These are phyloP conservation scores for Diploptera punctata DNA, from an alignment of 2,888 invertebrate genomes.

Conservation along the genomic window DNA sequence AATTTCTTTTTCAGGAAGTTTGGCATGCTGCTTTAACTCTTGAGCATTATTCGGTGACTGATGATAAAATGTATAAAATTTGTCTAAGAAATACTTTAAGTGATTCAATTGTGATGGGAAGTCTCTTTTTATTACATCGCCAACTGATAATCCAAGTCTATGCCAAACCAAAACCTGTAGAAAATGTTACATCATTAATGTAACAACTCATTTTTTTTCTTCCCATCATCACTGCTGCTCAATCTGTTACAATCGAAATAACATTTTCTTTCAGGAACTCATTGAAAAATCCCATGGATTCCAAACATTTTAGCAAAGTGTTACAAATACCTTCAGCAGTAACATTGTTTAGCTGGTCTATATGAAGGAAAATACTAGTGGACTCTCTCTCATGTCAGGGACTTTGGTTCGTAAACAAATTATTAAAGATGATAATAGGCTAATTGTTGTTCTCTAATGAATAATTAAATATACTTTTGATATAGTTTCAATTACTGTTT, in stretches of 20 bases:
- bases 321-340: neutral
- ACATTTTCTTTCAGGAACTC: slow-evolving; percentile 28
- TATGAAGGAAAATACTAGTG: neutral
- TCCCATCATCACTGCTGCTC: slow-evolving; percentile 28
- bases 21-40: slow-evolving; percentile 33
- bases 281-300: neutral
- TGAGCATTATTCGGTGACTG: slow-evolving; percentile 39
- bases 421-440: too few species aligned
- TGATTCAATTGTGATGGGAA: slow-evolving; percentile 34
- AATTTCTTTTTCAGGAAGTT: slow-evolving; percentile 34
- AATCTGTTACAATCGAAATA: slow-evolving; percentile 26
- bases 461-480: too few species aligned
- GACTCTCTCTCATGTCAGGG: neutral
- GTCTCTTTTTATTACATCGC: slow-evolving; percentile 25
- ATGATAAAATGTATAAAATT: slow-evolving; percentile 38
- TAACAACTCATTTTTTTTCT: too few species aligned
- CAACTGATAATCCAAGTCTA: slow-evolving; percentile 36
- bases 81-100: slow-evolving; percentile 42
- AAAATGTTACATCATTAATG: slow-evolving; percentile 30
- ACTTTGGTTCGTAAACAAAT: too few species aligned
- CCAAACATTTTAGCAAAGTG: neutral
- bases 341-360: slow-evolving; percentile 1
- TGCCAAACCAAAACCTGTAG: slow-evolving; percentile 40
- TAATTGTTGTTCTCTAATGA: neutral
- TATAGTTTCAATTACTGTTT: too few species aligned